A percentile compares a stretch with the other conserved stretches of the same genome.
phyloP scores from a whole-genome alignment of 2,888 invertebrate species.

The Icerya purchasi region DNA sequence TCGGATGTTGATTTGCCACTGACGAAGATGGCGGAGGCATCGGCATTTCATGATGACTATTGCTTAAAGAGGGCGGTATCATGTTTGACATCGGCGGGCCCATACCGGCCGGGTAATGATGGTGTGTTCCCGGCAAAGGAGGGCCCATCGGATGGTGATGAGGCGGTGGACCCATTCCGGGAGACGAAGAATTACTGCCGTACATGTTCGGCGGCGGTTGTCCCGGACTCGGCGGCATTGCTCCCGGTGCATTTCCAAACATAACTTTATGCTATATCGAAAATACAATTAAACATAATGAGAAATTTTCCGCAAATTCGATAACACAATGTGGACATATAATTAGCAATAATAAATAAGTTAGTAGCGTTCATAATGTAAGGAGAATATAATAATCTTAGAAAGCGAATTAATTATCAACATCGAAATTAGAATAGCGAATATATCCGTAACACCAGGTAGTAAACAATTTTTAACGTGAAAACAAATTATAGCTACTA shows the following conservation, averaged over 20 bases:
- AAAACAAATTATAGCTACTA: too few relatives aligned
- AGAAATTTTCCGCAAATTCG: too few relatives aligned
- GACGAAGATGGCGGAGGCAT: conserved; percentile 23
- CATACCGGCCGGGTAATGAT: conserved; percentile 29
- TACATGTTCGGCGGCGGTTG: conserved; percentile 28
- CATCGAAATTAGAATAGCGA: too few relatives aligned
- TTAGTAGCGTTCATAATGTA: too few relatives aligned
- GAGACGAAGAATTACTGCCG: conserved; percentile 23
- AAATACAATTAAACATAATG: too few relatives aligned
- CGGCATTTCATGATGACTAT: conserved; percentile 25
- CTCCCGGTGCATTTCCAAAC: conserved; percentile 27
- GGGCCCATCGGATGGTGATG: conserved; percentile 38
- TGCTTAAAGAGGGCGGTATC: conserved; percentile 39
- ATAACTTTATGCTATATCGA: conserved; percentile 49
- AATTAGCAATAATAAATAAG: too few relatives aligned
- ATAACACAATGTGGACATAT: too few relatives aligned
- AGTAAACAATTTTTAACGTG: too few relatives aligned
- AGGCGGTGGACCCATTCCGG: conserved; percentile 30
- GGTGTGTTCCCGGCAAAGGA: conserved; percentile 29
- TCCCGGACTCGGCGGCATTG: conserved; percentile 37
- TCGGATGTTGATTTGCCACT: conserved; percentile 17
- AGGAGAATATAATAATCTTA: too few relatives aligned
- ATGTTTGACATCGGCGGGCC: conserved; percentile 30
- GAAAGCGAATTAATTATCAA: too few relatives aligned
- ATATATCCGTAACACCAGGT: too few relatives aligned